Base-by-base conservation (phyloP, 2,888 invertebrate genomes). In the Stenichneumon culpator region DNA sequence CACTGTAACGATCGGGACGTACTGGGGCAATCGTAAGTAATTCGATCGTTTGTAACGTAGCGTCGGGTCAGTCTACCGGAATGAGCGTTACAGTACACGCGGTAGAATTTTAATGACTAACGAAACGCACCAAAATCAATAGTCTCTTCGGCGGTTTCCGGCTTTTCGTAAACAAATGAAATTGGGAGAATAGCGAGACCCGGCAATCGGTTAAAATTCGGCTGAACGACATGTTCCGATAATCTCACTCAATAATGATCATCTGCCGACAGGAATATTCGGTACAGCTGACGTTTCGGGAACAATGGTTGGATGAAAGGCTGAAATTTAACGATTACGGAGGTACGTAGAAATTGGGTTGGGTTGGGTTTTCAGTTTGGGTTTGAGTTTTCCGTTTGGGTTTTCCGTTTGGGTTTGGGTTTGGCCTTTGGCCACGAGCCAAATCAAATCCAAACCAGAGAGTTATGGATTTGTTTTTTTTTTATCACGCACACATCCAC, bases 261-360 rank as follows among this genome's bases (percentile, higher is more conserved):
- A 32, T 91, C 82, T 94, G 90, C 94, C 96, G 96, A 91, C 96
- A 98, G 98, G 99, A 99, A 96, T 99, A 99, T 96, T 98, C 98
- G 93, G 98, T 99, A 92, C 99, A 99, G 95, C 95, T 99, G 93
- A 99, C 99, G 90, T 99, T 99, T 95, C 97, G 99, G 94, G 99
- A 99, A 94, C 98, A 99, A 95, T 99, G 99, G 99, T 95, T 97
- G 93, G 99, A 99, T 94, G 98, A 98, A 94, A 95, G 99, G 91
- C 96, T 98, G 88, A 97, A 97, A 94, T 98, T 98, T 94, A 97
- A 98, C 94, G 98, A 98, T 95, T 97, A 97, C 91, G 97, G 97
- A 94, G 97, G 97, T 97, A 93, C 95, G 95, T 94, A 82, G 7
- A 70, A 73, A 47, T n/a, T 14, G 39, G 36, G 39, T 22, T 22